Percentiles rank a stretch among this genome's conserved stretches.
These are phyloP conservation scores for Sprattus sprattus DNA, from an alignment of 2,113 vertebrate genomes.

Conservation along the genomic window DNA sequence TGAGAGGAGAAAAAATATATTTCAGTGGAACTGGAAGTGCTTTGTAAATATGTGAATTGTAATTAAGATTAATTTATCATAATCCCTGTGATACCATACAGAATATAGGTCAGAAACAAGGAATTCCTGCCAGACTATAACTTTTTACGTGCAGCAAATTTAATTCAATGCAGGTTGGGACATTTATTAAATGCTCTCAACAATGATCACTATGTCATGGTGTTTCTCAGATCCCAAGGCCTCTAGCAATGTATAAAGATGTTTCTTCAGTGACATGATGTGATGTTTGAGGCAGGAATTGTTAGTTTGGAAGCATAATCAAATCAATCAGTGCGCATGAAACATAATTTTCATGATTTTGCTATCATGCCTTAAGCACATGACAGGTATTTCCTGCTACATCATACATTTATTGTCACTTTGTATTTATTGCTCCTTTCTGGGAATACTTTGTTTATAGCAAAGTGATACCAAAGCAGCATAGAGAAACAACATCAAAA, in stretches of 20 bases:
- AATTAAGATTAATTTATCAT: conserved; percentile 46
- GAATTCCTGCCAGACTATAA: background rate
- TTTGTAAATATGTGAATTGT: conserved; percentile 12
- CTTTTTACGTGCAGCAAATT: background rate
- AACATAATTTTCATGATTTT: background rate
- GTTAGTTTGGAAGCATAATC: background rate
- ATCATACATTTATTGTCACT: background rate
- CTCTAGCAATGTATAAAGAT: background rate
- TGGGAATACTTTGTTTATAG: background rate
- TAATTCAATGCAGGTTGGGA: background rate
- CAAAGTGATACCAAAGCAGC: background rate
- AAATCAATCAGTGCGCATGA: background rate
- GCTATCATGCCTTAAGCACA: background rate
- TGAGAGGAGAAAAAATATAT: conserved; percentile 3
- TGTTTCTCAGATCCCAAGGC: background rate
- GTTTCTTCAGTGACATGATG: background rate
- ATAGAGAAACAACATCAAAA: background rate
- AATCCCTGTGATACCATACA: conserved; percentile 49
- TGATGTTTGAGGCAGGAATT: background rate
- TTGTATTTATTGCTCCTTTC: background rate
- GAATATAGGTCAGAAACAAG: conserved; percentile 43
- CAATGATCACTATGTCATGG: background rate
- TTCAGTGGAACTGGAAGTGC: conserved; percentile 5
- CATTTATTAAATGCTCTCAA: background rate
- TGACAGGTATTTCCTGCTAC: background rate